phyloP scores from a whole-genome alignment of 2,888 invertebrate species.

The Apomyelois bistriatella region DNA sequence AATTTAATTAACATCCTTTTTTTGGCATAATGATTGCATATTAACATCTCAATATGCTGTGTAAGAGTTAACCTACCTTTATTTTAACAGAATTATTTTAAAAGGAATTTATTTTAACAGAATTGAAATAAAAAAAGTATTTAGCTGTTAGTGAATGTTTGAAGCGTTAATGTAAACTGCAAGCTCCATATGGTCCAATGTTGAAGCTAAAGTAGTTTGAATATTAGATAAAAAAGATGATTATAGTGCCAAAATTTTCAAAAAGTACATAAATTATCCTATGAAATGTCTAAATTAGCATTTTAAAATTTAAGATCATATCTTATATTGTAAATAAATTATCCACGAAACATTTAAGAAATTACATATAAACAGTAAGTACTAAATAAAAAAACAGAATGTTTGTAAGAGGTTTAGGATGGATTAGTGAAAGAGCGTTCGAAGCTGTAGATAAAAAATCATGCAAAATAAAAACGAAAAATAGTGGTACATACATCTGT shows the following conservation, averaged over 20 bases:
- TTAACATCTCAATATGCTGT: too few species aligned
- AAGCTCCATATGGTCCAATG: conserved; percentile 1
- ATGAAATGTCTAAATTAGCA: not conserved
- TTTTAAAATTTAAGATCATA: too few species aligned
- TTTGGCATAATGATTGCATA: too few species aligned
- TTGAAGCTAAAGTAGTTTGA: not conserved
- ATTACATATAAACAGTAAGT: not conserved
- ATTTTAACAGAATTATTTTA: too few species aligned
- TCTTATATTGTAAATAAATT: too few species aligned
- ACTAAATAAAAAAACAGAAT: not conserved
- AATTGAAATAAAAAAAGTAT: not conserved
- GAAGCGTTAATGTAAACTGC: conserved; percentile 1
- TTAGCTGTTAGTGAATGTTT: not conserved
- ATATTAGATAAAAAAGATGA: not conserved
- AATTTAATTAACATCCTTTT: too few species aligned
- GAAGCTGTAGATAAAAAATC: conserved; percentile 30
- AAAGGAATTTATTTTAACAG: not conserved
- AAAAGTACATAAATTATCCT: not conserved
- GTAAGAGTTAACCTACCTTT: too few species aligned
- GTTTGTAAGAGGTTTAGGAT: conserved; percentile 20
- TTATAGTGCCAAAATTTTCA: not conserved
- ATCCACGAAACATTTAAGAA: too few species aligned
- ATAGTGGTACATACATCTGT: conserved; percentile 66
- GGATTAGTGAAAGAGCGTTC: conserved; percentile 1
- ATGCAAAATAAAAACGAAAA: conserved; percentile 42